Evolutionary conservation across 2,113 vertebrate species (phyloP), one percentile per base, ranked within the genome.

Genomic region (Bos indicus): DNA sequence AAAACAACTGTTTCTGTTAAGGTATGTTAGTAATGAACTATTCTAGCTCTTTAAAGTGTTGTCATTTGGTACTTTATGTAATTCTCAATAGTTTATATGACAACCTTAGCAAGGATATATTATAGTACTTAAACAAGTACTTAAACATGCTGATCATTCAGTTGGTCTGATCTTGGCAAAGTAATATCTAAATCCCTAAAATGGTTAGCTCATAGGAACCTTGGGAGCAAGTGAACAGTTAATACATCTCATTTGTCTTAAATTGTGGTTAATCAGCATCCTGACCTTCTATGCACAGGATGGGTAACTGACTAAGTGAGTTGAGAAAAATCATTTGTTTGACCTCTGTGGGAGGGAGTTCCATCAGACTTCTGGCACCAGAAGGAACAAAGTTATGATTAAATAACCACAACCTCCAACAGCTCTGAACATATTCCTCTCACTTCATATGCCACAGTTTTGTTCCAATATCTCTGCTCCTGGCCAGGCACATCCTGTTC

Each of bases 191-290:
- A 97, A 92, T 67, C 33, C 52, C 52, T 81, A 74, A 91, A 93
- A 36, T 2, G 1, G 28, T 92, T 97, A 56, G 40, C 57, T 95
- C 88, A 85, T 77, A 89, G 64, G 67, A 80, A 97, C 62, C 88
- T 90, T 57, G 84, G 60, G 23, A 67, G 86, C 78, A 95, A 90
- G 46, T 91, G 46, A 46, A 84, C 85, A 77, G 59, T 97, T 94
- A 97, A 93, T 96, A 86, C 28, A 88, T 94, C 93, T 95, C 67
- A 91, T 97, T 98, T 96, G 57, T 97, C 93, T 97, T 96, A 87
- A 97, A 90, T 54, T 97, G 88, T 94, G 74, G 86, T 97, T 98
- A 97, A 82, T 97, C 97, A 97, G 94, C 95, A 94, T 95, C 25
- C 78, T 98, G 96, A 98, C 94, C 95, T 97, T 97, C 48, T 84